phyloP scores from a whole-genome alignment of 2,888 invertebrate genomes.

The Drosophila affinis region DNA sequence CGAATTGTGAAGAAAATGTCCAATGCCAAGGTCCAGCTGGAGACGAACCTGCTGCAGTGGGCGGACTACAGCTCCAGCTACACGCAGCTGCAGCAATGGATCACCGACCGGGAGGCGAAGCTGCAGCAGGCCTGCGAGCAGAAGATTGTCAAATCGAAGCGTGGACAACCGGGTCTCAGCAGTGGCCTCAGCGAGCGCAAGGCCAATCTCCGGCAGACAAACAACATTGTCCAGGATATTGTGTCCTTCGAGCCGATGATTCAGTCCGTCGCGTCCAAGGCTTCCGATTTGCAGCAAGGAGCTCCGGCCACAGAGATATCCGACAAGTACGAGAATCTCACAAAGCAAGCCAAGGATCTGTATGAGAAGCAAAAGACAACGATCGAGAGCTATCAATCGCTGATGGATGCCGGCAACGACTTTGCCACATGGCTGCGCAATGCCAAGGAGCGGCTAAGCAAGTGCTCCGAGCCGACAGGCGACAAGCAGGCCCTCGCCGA shows the following conservation, averaged over 20 bases:
- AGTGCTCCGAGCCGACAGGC: conserved; percentile 96
- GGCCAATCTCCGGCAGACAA: conserved; percentile 94
- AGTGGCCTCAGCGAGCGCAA: conserved; percentile 93
- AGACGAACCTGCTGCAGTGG: conserved; percentile 96
- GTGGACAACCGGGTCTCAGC: conserved; percentile 91
- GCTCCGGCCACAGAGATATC: conserved; percentile 96
- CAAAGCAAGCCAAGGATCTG: conserved; percentile 94
- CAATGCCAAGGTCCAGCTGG: conserved; percentile 94
- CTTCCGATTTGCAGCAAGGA: conserved; percentile 95
- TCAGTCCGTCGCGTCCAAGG: conserved; percentile 96
- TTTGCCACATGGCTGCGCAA: conserved; percentile 96
- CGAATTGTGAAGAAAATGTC: conserved; percentile 95
- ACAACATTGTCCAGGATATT: conserved; percentile 97
- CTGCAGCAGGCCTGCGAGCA: conserved; percentile 94
- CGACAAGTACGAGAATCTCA: conserved; percentile 93
- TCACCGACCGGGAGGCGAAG: conserved; percentile 95
- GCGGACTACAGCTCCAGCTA: conserved; percentile 97
- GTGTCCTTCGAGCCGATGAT: conserved; percentile 98
- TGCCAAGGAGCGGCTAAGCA: conserved; percentile 94
- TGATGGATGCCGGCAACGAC: conserved; percentile 95
- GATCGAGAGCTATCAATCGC: conserved; percentile 95
- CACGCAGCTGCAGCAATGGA: conserved; percentile 96
- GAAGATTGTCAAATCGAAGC: conserved; percentile 91
- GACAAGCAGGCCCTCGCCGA: conserved; percentile 94
- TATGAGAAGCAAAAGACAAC: conserved; percentile 95